Conservation (phyloP, 2,888 invertebrate species). For the Limnephilus marmoratus region DNA sequence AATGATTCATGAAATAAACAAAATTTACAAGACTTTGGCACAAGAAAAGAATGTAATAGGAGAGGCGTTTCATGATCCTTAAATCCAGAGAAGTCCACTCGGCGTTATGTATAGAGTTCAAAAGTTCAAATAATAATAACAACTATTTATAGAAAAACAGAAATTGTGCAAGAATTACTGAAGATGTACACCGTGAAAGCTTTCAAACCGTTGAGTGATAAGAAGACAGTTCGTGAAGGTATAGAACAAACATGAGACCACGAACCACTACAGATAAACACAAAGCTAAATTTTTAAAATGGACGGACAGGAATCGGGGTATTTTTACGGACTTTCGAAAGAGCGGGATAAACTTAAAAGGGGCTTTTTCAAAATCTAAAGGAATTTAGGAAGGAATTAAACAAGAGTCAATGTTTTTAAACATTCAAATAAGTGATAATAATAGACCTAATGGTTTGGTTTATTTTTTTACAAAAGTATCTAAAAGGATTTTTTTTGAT, state of each 20-base stretch:
- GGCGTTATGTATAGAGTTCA: background rate
- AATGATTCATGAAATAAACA: slow-evolving; percentile 59
- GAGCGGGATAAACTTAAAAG: background rate
- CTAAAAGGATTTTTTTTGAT: background rate
- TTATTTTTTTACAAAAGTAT: background rate
- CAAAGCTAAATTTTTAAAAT: slow-evolving; percentile 3
- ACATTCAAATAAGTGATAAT: background rate
- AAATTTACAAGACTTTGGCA: slow-evolving; percentile 65
- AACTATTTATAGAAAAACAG: slow-evolving; percentile 13
- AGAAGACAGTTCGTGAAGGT: background rate
- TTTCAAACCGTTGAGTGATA: slow-evolving; percentile 22
- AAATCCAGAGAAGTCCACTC: background rate
- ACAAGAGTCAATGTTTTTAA: background rate
- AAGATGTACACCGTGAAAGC: slow-evolving; percentile 39
- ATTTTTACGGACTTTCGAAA: background rate
- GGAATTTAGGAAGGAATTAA: background rate
- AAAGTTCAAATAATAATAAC: background rate
- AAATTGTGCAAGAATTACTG: slow-evolving; percentile 33
- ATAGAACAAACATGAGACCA: background rate
- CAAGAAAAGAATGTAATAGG: slow-evolving; percentile 65
- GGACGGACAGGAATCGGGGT: background rate
- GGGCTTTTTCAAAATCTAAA: background rate
- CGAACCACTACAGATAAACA: background rate
- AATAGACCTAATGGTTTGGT: background rate
- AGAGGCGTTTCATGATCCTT: background rate